phyloP scores from a whole-genome alignment of 2,797 vertebrate species.

The Poecile montanus region DNA sequence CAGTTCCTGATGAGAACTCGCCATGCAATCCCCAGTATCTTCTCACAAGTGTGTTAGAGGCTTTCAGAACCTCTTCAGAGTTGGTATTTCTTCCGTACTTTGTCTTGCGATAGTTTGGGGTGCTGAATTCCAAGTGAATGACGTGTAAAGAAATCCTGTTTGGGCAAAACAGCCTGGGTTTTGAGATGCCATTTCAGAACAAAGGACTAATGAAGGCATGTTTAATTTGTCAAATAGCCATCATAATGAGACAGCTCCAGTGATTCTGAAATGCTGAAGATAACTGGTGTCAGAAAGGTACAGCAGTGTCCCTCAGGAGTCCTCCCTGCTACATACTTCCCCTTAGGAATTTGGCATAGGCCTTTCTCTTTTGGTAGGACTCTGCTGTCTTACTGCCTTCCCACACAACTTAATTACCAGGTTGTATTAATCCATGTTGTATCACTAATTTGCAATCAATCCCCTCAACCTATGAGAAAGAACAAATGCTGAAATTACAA shows the following conservation, averaged over 20 bases:
- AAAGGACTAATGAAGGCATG: background rate
- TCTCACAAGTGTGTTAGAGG: background rate
- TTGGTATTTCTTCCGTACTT: background rate
- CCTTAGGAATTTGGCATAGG: background rate
- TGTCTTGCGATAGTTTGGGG: background rate
- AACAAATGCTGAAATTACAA: background rate
- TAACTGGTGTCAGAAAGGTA: background rate
- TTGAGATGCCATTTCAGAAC: background rate
- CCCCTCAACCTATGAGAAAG: background rate
- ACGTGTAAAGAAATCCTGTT: background rate
- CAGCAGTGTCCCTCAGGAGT: background rate
- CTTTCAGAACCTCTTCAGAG: background rate
- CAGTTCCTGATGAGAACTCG: background rate
- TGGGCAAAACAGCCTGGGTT: background rate
- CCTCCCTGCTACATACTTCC: background rate
- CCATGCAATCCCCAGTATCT: background rate
- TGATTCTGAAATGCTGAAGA: background rate
- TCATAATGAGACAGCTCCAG: background rate
- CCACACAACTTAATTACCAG: background rate
- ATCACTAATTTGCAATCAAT: background rate
- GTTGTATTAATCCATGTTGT: background rate
- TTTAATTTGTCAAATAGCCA: background rate
- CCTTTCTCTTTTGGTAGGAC: background rate
- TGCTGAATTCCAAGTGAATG: background rate
- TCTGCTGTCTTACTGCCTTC: background rate